A percentile compares a stretch with the other conserved stretches of the same genome.
Evolutionary conservation across 2,888 invertebrate genomes (phyloP).

Genomic region (Baccha elongata): DNA sequence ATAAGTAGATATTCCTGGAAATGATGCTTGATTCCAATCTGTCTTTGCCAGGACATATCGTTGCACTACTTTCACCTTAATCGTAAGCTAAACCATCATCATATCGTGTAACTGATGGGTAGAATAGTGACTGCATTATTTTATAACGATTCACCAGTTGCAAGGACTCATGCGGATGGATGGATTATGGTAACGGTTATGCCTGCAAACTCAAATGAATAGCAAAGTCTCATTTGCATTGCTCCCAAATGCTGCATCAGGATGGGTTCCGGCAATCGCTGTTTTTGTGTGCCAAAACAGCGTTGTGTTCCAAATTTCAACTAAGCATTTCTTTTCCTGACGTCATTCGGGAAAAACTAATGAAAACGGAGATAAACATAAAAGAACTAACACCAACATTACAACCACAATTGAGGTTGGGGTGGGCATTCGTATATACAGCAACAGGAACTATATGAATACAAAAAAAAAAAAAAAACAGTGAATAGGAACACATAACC

Average conservation of each 20-base stretch:
- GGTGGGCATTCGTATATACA: neutral
- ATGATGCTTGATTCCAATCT: constrained; percentile 39
- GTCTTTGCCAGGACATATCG: constrained; percentile 44
- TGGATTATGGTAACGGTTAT: constrained; percentile 43
- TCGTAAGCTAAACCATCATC: constrained; percentile 42
- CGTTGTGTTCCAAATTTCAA: constrained; percentile 68
- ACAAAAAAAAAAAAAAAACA: no score
- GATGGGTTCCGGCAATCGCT: constrained; percentile 60
- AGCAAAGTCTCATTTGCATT: constrained; percentile 69
- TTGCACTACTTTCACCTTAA: constrained; percentile 45
- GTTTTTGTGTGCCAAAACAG: constrained; percentile 65
- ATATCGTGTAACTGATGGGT: constrained; percentile 56
- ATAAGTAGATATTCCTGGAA: constrained; percentile 40
- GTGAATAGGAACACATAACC: constrained; percentile 10
- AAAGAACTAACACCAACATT: constrained; percentile 24
- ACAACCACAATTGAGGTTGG: neutral
- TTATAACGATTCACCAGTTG: constrained; percentile 60
- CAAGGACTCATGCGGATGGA: constrained; percentile 47
- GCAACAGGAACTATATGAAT: constrained; percentile 53
- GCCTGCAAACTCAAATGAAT: constrained; percentile 56
- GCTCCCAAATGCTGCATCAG: constrained; percentile 55
- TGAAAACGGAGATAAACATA: constrained; percentile 15
- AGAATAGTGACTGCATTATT: constrained; percentile 55
- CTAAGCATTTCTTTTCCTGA: constrained; percentile 65
- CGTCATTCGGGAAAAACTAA: constrained; percentile 42